Percentiles rank a stretch among this genome's conserved stretches.
phyloP scores from a whole-genome alignment of 2,797 vertebrate genomes.

The Peromyscus attwateri region DNA sequence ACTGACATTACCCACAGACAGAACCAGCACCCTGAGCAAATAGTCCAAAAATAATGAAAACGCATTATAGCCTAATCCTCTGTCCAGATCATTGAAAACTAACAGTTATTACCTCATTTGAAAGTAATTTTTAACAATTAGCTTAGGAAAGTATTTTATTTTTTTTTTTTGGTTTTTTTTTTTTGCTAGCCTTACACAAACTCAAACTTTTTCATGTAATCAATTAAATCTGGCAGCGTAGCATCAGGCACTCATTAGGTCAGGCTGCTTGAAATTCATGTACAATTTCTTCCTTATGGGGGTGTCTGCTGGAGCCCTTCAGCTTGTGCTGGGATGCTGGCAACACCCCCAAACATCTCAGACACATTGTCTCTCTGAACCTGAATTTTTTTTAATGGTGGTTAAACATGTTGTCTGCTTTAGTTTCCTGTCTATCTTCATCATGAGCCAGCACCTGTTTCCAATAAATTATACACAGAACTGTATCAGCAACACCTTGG shows the following conservation, averaged over 20 bases:
- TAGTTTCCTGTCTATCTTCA: slow-evolving; percentile 90
- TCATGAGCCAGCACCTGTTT: slow-evolving; percentile 90
- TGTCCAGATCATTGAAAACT: slow-evolving; percentile 69
- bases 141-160: slow-evolving; percentile 73
- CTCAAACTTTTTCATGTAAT: slow-evolving; percentile 82
- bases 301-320: slow-evolving; percentile 83
- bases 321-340: slow-evolving; percentile 84
- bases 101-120: slow-evolving; percentile 79
- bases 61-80: slow-evolving; percentile 43
- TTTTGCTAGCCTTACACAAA: slow-evolving; percentile 79
- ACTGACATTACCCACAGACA: neutral
- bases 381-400: slow-evolving; percentile 87
- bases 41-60: slow-evolving; percentile 29
- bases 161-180: slow-evolving; percentile 79
- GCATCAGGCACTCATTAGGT: slow-evolving; percentile 83
- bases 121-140: slow-evolving; percentile 83
- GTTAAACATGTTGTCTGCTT: slow-evolving; percentile 90
- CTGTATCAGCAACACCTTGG: slow-evolving; percentile 91
- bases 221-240: slow-evolving; percentile 78
- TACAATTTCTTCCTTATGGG: slow-evolving; percentile 87
- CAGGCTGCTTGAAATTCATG: slow-evolving; percentile 83
- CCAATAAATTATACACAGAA: slow-evolving; percentile 89
- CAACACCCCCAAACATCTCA: slow-evolving; percentile 88
- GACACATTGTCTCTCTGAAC: slow-evolving; percentile 89
- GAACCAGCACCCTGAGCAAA: slow-evolving; percentile 22